Base-by-base conservation (phyloP, 2,888 invertebrate genomes). In the Thecocarcelia acutangulata region DNA sequence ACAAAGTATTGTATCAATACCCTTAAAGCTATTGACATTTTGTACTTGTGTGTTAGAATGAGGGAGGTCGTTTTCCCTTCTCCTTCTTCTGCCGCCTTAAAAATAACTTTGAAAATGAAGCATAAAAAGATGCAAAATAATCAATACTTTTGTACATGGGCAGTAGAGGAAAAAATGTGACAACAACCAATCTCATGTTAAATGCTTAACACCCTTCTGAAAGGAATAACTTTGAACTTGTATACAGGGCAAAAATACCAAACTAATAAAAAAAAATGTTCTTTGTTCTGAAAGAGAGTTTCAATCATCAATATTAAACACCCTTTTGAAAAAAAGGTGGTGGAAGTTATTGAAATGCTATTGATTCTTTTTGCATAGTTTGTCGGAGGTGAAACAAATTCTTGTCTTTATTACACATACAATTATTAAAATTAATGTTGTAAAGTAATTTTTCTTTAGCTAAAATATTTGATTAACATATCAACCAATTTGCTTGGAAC, bases 21-120 rank as follows among this genome's bases (percentile, higher is more conserved):
- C 64, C 56, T 50, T 63, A 44, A 79, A 68, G 66, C 48, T 63
- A 54, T 68, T 63, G 54, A 73, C 68, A 69, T 19, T 63, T 46
- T 21, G 33, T 44, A 6, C 46, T 46, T 46, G 17, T 46, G 3
- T 46, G 33, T 33, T 33, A 33, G 33, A 33, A 33, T 8, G 33
- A 33, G 8, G 33, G 9, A 33, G 33, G 33, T 33, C 33, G 33
- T 46, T 5, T 44, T 0, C 2, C 15, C 15, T 15, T 44, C 3
- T 15, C 15, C 15, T 15, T 44, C 3, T 15, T 44, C 17, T 6
- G 15, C 46, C 5, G 0, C 17, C 15, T 21, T 15, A 37, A 33
- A 33, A 15, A 9, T 58, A 3, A 24, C 54, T 64, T 52, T 17
- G 56, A 46, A 72, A 44, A 8, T 44, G n/a, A 9, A 28, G n/a